These are phyloP conservation scores for Lasioglossum albipes DNA, from an alignment of 1,140 invertebrate genomes.

Conservation along the genomic window DNA sequence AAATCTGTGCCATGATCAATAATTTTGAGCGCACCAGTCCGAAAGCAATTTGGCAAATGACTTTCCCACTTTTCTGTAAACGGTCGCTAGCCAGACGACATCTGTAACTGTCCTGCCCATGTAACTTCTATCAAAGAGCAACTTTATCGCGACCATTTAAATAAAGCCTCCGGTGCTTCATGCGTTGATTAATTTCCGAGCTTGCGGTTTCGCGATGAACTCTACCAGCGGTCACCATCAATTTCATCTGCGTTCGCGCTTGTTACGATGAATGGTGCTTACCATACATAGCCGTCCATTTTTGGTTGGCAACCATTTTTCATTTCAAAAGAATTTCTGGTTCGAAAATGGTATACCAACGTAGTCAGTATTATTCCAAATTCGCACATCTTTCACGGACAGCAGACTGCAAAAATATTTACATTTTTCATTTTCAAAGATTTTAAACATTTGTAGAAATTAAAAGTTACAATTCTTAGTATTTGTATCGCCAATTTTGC, in stretches of 20 bases:
- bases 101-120: not conserved
- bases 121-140: not conserved
- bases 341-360: no score
- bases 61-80: constrained; percentile 8
- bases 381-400: no score
- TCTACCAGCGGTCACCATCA: not conserved
- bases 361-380: no score
- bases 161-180: not conserved
- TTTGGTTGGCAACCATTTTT: not conserved
- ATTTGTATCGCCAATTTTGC: no score
- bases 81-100: not conserved
- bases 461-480: no score
- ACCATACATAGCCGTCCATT: not conserved
- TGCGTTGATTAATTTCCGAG: not conserved
- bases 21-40: constrained; percentile 9
- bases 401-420: no score
- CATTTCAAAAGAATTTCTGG: no score
- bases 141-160: not conserved
- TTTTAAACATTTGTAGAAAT: no score
- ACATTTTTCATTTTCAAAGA: no score
- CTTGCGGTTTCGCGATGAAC: no score
- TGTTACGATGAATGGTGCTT: not conserved
- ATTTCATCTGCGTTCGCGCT: not conserved
- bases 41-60: constrained; percentile 40
- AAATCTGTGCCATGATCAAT: constrained; percentile 36